These are phyloP conservation scores for Chionis minor DNA, from an alignment of 2,113 vertebrate species.

Conservation along the genomic window DNA sequence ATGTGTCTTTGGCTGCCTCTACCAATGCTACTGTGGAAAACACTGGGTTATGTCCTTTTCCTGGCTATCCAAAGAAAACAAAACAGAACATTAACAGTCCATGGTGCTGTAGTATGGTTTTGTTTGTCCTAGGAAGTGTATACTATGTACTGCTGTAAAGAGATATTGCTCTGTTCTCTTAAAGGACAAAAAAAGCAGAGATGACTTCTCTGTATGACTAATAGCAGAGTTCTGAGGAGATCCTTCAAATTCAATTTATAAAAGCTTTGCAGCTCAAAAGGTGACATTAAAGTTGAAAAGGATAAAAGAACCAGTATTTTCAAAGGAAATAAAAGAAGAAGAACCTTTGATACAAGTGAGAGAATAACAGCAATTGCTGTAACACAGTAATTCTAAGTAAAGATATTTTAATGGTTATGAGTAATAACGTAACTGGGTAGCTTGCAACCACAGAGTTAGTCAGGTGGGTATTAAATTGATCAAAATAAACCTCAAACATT, in stretches of 20 bases:
- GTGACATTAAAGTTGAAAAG: conserved; percentile 47
- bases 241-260: conserved; percentile 40
- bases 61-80: not conserved
- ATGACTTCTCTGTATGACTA: not conserved
- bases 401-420: not conserved
- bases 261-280: conserved; percentile 30
- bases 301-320: conserved; percentile 23
- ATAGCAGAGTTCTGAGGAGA: conserved; percentile 16
- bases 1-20: not conserved
- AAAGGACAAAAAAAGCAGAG: not conserved
- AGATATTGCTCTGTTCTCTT: not conserved
- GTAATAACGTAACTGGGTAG: not conserved
- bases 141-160: fast-evolving
- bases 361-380: conserved; percentile 9
- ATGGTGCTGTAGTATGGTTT: not conserved
- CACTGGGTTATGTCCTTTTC: not conserved
- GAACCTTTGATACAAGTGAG: not conserved
- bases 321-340: conserved; percentile 8
- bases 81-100: not conserved
- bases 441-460: not conserved
- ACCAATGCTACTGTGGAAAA: not conserved
- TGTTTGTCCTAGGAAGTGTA: not conserved
- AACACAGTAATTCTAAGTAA: not conserved
- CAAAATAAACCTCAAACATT: not conserved
- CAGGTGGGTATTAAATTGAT: not conserved